Conservation (phyloP, 2,888 invertebrate genomes). For the Alloscopus bannaensis region DNA sequence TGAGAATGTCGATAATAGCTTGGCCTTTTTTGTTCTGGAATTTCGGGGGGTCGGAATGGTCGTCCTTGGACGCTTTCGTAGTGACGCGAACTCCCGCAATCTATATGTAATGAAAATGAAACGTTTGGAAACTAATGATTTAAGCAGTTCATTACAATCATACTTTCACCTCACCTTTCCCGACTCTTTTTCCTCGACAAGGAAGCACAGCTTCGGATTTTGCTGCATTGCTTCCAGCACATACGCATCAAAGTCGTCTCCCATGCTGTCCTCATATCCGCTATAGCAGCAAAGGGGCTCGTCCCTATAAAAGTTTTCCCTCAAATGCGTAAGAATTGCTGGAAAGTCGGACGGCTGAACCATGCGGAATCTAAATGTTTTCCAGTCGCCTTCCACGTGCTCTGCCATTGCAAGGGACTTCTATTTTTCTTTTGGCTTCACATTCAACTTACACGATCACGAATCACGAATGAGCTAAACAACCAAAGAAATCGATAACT, state of each 20-base stretch:
- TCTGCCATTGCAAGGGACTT: constrained; percentile 47
- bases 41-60: constrained; percentile 23
- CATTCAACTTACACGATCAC: no score
- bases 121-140: constrained; percentile 3
- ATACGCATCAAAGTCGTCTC: constrained; percentile 48
- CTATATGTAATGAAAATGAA: constrained; percentile 23
- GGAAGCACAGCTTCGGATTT: constrained; percentile 56
- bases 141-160: not conserved
- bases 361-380: constrained; percentile 61
- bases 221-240: constrained; percentile 14
- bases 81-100: constrained; percentile 53
- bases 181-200: constrained; percentile 51
- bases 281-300: constrained; percentile 60
- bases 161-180: constrained; percentile 51
- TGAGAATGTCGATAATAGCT: constrained; percentile 19
- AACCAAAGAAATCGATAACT: no score
- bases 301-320: constrained; percentile 63
- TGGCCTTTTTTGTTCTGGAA: constrained; percentile 2
- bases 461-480: no score
- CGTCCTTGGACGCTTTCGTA: constrained; percentile 11
- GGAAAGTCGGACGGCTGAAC: constrained; percentile 45
- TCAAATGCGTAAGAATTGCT: constrained; percentile 46
- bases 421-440: no score
- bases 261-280: constrained; percentile 56
- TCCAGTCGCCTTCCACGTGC: constrained; percentile 66